Percentiles rank a stretch among this genome's conserved stretches.
Conservation (phyloP, 2,797 vertebrate species). For the Sebastes steindachneri region DNA sequence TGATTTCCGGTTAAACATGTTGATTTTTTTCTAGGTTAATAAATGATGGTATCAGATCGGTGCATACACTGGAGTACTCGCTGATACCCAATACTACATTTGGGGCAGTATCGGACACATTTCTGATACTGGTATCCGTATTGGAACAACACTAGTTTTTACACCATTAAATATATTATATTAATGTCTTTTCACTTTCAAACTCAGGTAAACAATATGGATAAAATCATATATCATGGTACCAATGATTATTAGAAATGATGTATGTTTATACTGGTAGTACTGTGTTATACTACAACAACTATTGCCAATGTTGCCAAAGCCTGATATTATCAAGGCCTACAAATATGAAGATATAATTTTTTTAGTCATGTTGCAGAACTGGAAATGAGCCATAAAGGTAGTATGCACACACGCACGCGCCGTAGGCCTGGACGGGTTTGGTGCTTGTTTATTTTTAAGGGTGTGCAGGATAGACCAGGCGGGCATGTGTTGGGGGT, state of each 20-base stretch:
- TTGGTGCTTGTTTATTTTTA: conserved; percentile 10
- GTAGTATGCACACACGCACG: background rate
- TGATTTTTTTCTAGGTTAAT: too few species aligned
- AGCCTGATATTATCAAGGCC: background rate
- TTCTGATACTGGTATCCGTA: too few species aligned
- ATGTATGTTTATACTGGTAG: background rate
- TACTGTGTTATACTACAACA: background rate
- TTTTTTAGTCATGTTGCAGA: background rate
- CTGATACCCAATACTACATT: too few species aligned
- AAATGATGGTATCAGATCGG: too few species aligned
- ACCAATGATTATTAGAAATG: background rate
- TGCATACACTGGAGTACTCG: too few species aligned
- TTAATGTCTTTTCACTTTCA: background rate
- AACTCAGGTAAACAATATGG: background rate
- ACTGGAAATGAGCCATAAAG: conserved; percentile 16
- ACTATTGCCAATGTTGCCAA: background rate
- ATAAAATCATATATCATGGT: background rate
- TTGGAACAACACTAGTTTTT: background rate
- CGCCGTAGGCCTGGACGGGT: background rate
- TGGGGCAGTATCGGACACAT: too few species aligned
- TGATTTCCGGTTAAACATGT: too few species aligned
- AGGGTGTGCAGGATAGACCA: background rate
- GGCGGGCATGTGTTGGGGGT: background rate
- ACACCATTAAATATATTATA: background rate
- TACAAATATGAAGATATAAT: background rate